Base-by-base conservation (phyloP, 2,113 vertebrate genomes). In the Eubucco bourcierii region DNA sequence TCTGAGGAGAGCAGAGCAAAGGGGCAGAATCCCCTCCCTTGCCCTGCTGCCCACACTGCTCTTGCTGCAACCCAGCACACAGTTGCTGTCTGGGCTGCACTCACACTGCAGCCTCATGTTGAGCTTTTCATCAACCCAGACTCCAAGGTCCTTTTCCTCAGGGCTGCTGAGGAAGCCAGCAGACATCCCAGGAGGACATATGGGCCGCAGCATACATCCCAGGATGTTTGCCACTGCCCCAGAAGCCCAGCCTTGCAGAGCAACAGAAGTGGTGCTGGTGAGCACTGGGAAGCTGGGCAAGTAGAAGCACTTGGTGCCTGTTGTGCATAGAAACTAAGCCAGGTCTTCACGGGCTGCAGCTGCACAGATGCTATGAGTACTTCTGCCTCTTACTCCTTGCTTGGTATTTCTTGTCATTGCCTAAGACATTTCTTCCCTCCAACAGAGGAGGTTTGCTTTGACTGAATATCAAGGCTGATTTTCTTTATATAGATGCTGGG, bases 231-330 rank as follows among this genome's bases (percentile, higher is more conserved):
- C 23, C 76, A 66, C 44, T 79, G 47, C 25, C 53, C 65, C 2
- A 1, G 0, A 0, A 87, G 34, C 34, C 27, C 0, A 0, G 17
- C 3, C 1, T 20, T 77, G 27, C 1, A 3, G 19, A 23, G 6
- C 31, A 18, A 53, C 15, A 31, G 37, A 31, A 72, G 12, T 0
- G 1, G 20, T 77, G 47, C 39, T 0, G 1, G 34, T 15, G 47
- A 66, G 23, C 2, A 0, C 41, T n/a, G 19, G 12, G 9, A 53
- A 56, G 9, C 16, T 23, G 7, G 29, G 15, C 4, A 12, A 72
- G n/a, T 24, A 12, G 33, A 39, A 86, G 10, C 7, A 47, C 24
- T 34, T 1, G 0, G 15, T 16, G 23, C 41, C 19, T 65, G 31
- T 68, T 37, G 28, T 6, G n/a, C 2, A 0, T 6, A 6, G 27